phyloP scores from a whole-genome alignment of 2,797 vertebrate genomes.

The Distichodus sexfasciatus region DNA sequence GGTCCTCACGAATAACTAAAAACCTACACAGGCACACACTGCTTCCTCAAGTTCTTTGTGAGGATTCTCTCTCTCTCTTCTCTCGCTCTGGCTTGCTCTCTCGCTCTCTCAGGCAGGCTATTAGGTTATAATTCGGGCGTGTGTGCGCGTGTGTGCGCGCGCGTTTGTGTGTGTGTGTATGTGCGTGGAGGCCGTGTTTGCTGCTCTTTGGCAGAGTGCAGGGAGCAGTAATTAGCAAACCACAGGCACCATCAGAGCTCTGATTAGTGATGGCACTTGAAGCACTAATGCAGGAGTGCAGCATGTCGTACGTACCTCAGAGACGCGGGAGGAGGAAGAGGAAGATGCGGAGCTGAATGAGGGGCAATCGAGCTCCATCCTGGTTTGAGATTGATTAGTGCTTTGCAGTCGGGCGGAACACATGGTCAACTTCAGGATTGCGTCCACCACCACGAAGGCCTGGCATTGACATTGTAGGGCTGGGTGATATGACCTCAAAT shows the following conservation, averaged over 20 bases:
- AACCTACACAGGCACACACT: no score
- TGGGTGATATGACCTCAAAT: no score
- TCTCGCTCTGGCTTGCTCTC: not conserved
- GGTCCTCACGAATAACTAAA: no score
- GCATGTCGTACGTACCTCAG: conserved; percentile 41
- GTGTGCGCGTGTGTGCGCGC: conserved; percentile 12
- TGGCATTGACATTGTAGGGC: no score
- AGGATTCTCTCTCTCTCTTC: not conserved
- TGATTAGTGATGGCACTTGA: conserved; percentile 58
- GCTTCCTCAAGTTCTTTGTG: conserved; percentile 46
- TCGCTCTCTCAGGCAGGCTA: conserved; percentile 18
- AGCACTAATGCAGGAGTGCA: conserved; percentile 63
- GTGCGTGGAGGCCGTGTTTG: not conserved
- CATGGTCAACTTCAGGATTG: not conserved
- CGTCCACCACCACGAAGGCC: no score
- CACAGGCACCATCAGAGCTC: conserved; percentile 68
- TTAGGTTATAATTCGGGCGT: conserved; percentile 45
- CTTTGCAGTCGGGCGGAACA: not conserved
- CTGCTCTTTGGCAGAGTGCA: conserved; percentile 70
- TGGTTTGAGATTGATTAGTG: conserved; percentile 16
- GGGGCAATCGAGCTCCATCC: not conserved
- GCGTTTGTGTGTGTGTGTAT: conserved; percentile 22
- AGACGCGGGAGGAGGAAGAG: conserved; percentile 31
- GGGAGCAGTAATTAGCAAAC: conserved; percentile 83
- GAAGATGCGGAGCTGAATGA: conserved; percentile 48